phyloP scores from a whole-genome alignment of 2,888 invertebrate species.

The Mythimna ferrago region DNA sequence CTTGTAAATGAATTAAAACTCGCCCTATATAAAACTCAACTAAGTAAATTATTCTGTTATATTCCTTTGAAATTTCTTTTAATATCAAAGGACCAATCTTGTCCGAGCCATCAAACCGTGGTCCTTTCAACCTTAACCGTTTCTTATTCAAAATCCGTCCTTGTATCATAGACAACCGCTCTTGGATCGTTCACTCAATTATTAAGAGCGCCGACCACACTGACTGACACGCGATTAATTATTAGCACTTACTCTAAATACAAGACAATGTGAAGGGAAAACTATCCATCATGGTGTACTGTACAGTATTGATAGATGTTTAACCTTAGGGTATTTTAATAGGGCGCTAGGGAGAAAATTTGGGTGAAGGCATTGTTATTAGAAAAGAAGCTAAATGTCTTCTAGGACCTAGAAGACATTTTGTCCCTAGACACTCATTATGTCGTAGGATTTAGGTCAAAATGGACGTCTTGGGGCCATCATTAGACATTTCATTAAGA shows the following conservation, averaged over 20 bases:
- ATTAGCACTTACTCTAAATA: conserved; percentile 55
- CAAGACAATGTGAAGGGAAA: conserved; percentile 46
- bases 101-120: background rate
- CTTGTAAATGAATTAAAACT: no score
- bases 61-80: no score
- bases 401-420: background rate
- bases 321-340: conserved; percentile 15
- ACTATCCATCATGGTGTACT: conserved; percentile 54
- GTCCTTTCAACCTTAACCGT: background rate
- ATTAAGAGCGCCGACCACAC: conserved; percentile 43
- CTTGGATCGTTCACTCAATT: conserved; percentile 49
- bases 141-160: background rate
- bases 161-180: conserved; percentile 15
- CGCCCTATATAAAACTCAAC: no score
- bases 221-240: conserved; percentile 58
- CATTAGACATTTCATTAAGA: background rate
- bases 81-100: background rate
- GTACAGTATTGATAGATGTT: conserved; percentile 53
- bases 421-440: no score
- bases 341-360: background rate
- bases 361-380: background rate
- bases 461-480: background rate
- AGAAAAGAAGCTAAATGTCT: background rate
- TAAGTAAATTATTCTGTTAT: no score
- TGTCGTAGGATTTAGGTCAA: background rate